Evolutionary conservation across 2,113 vertebrate species (phyloP).

Genomic region (Ahaetulla prasina): DNA sequence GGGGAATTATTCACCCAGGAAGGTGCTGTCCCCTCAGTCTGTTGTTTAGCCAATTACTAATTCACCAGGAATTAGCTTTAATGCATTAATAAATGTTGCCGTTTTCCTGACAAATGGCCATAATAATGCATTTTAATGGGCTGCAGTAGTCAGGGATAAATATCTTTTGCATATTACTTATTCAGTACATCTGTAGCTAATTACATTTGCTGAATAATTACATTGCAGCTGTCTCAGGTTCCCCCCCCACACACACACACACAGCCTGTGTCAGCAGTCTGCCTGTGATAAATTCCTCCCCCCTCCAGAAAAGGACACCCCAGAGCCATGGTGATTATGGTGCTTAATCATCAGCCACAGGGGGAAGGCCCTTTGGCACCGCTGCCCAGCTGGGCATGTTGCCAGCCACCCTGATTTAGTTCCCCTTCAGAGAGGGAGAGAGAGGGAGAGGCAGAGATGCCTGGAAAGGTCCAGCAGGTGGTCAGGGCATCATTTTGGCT

Average conservation of each 20-base stretch:
- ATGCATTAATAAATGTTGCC: conserved; percentile 68
- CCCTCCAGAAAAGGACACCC: conserved; percentile 43
- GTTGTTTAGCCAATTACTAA: conserved; percentile 66
- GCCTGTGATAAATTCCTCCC: conserved; percentile 63
- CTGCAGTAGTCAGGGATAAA: conserved; percentile 57
- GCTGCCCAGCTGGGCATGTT: conserved; percentile 64
- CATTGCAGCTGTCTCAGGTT: conserved; percentile 28
- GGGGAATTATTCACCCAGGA: background rate
- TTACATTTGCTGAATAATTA: conserved; percentile 66
- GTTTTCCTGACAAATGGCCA: conserved; percentile 65
- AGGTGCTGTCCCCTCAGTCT: conserved; percentile 8
- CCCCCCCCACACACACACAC: background rate
- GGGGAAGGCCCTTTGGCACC: conserved; percentile 59
- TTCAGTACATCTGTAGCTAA: conserved; percentile 65
- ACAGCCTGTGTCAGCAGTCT: conserved; percentile 50
- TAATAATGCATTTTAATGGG: conserved; percentile 62
- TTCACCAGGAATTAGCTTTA: conserved; percentile 64
- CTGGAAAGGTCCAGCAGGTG: conserved; percentile 45
- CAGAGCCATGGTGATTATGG: conserved; percentile 53
- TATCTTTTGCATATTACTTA: conserved; percentile 64
- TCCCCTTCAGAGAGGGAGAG: conserved; percentile 61
- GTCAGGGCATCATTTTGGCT: conserved; percentile 57
- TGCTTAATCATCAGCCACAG: conserved; percentile 57
- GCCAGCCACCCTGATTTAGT: conserved; percentile 76
- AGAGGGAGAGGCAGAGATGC: conserved; percentile 62